Evolutionary conservation across 2,797 vertebrate species (phyloP), one percentile per base, ranked within the genome.

Genomic region (Pseudomugil tenellus): DNA sequence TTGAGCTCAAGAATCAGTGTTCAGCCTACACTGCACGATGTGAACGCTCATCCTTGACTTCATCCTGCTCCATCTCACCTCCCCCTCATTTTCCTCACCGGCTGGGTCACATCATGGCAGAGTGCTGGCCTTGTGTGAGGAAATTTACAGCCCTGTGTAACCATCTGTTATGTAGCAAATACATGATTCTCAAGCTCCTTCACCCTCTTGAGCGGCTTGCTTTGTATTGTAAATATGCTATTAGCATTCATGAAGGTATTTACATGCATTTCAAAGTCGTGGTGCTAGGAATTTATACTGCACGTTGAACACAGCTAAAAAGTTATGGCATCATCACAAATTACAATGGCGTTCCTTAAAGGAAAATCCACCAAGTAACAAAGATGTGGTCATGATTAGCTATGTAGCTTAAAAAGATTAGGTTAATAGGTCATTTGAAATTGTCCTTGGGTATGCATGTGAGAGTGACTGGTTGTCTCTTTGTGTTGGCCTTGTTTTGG

Each of bases 191-290:
- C 26, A 4, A 60, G 72, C 81, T 77, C 79, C 80, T 83, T 87
- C 89, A 76, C 76, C 85, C 77, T 83, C 76, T 72, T 17, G 12
- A 70, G 55, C 21, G 31, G 21, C 13, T 79, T 78, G 77, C 84
- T 88, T 87, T 76, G 77, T 83, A 72, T 89, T 84, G 79, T 86
- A 91, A 91, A 89, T 86, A 70, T 51, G 74, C 89, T 48, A 91
- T 91, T 91, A 91, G 87, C 84, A 93, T 93, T 93, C 93, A 93
- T 93, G 91, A 93, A 91, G 89, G 88, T 88, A 92, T 92, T 92
- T 92, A 89, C 89, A 93, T 93, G 89, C 91, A 91, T 89, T 88
- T 81, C 70, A 69, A 49, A 73, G 81, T 63, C 68, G 37, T 2
- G 23, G 63, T 54, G 73, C 48, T 16, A n/a, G 58, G 68, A 89